These are phyloP conservation scores for Otocyon megalotis DNA, from an alignment of 2,113 vertebrate genomes.

Conservation along the genomic window DNA sequence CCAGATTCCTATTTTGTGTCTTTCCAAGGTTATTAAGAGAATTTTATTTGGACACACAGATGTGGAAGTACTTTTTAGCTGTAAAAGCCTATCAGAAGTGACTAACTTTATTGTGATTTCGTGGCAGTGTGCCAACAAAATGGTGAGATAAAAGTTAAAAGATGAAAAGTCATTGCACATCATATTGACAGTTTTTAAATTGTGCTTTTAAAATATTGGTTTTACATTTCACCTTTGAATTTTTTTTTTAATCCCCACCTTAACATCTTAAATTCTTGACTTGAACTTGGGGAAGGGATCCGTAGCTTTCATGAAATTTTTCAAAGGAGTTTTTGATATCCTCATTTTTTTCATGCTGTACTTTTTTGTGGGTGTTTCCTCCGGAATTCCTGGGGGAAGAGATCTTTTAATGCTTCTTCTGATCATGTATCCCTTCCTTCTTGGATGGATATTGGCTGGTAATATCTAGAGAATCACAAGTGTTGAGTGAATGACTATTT, in stretches of 20 bases:
- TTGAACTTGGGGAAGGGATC: constrained; percentile 48
- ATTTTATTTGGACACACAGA: neutral
- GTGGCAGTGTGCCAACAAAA: constrained; percentile 31
- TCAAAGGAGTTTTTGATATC: constrained; percentile 72
- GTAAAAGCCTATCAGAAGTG: neutral
- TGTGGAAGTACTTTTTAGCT: constrained; percentile 13
- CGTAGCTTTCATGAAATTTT: constrained; percentile 65
- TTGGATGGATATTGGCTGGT: neutral
- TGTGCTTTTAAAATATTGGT: constrained; percentile 49
- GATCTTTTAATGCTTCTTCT: constrained; percentile 58
- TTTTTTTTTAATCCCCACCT: constrained; percentile 29
- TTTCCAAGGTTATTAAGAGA: neutral
- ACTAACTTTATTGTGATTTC: constrained; percentile 55
- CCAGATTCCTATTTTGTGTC: neutral
- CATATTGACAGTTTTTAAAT: constrained; percentile 56
- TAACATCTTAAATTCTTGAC: constrained; percentile 69
- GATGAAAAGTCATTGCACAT: constrained; percentile 32
- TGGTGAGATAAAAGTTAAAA: constrained; percentile 27
- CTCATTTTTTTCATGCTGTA: constrained; percentile 48
- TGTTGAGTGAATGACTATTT: neutral
- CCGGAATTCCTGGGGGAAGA: constrained; percentile 43
- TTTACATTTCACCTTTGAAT: constrained; percentile 64
- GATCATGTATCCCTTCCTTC: constrained; percentile 43
- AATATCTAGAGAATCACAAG: neutral
- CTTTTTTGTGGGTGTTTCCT: constrained; percentile 57